Conservation (phyloP, 1,140 invertebrate species). For the Drosophila ohnishii region DNA sequence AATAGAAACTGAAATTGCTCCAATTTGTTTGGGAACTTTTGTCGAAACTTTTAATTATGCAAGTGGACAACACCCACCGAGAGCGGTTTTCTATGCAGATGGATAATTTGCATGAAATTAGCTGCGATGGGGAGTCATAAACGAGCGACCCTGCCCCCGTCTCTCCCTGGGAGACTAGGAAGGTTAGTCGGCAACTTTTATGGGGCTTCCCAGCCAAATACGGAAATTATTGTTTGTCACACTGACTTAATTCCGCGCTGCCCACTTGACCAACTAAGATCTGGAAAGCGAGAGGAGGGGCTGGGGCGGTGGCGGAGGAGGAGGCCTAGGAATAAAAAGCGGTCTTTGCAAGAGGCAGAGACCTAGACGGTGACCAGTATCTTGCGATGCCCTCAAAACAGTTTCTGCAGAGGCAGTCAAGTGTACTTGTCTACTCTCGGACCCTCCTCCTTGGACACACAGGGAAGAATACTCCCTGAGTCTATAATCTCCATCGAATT, state of each 20-base stretch:
- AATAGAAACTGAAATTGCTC: constrained; percentile 57
- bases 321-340: constrained; percentile 3
- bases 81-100: constrained; percentile 27
- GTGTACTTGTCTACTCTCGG: constrained; percentile 17
- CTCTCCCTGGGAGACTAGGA: constrained; percentile 3
- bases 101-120: constrained; percentile 76
- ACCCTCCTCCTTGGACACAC: constrained; percentile 13
- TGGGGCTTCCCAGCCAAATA: constrained; percentile 40
- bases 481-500: not conserved
- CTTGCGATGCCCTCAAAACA: constrained; percentile 62
- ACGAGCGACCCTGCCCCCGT: constrained; percentile 9
- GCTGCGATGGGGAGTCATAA: constrained; percentile 27
- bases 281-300: not conserved
- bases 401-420: constrained; percentile 27
- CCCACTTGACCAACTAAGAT: constrained; percentile 72
- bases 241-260: constrained; percentile 74
- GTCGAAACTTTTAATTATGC: constrained; percentile 67
- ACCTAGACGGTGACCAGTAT: constrained; percentile 34
- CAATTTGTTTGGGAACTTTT: constrained; percentile 76
- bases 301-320: not conserved
- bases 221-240: constrained; percentile 76
- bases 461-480: not conserved
- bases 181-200: constrained; percentile 35
- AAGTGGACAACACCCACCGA: constrained; percentile 62
- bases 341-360: not conserved